These are phyloP conservation scores for Xiphophorus couchianus DNA, from an alignment of 2,113 vertebrate genomes.

Conservation along the genomic window DNA sequence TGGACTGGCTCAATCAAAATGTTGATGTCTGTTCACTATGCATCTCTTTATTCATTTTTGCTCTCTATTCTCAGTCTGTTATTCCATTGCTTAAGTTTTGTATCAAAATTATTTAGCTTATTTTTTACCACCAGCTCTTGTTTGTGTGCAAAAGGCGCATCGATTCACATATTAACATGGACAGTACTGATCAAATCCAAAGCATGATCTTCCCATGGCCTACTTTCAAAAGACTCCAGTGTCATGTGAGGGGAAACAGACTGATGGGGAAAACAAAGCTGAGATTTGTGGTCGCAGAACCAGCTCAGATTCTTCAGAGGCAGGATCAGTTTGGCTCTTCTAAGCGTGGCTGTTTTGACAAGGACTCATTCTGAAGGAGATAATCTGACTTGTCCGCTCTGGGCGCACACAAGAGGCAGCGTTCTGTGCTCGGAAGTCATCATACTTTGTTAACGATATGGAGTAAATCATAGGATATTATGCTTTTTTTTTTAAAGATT, in stretches of 20 bases:
- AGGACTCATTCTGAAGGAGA: conserved; percentile 58
- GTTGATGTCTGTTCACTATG: conserved; percentile 56
- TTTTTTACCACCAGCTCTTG: conserved; percentile 10
- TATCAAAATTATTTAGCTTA: background rate
- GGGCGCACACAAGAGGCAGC: conserved; percentile 56
- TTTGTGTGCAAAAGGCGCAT: conserved; percentile 12
- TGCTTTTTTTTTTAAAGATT: too few relatives aligned
- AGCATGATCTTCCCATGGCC: conserved; percentile 70
- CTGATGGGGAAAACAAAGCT: conserved; percentile 55
- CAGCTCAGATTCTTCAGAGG: conserved; percentile 40
- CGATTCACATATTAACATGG: conserved; percentile 21
- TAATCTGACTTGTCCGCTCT: conserved; percentile 31
- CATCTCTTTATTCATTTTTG: conserved; percentile 7
- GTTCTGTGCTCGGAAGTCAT: conserved; percentile 34
- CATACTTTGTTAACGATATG: conserved; percentile 11
- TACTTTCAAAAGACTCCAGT: conserved; percentile 67
- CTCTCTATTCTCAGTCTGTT: conserved; percentile 11
- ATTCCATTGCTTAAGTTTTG: background rate
- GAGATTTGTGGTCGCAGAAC: conserved; percentile 43
- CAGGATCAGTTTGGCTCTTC: conserved; percentile 36
- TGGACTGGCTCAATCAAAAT: conserved; percentile 68
- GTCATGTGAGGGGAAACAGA: conserved; percentile 64
- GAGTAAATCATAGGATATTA: background rate
- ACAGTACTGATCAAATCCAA: conserved; percentile 67
- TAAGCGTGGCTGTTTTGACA: conserved; percentile 27